Evolutionary conservation across 2,113 vertebrate genomes (phyloP).

Genomic region (Cinclus mexicanus): DNA sequence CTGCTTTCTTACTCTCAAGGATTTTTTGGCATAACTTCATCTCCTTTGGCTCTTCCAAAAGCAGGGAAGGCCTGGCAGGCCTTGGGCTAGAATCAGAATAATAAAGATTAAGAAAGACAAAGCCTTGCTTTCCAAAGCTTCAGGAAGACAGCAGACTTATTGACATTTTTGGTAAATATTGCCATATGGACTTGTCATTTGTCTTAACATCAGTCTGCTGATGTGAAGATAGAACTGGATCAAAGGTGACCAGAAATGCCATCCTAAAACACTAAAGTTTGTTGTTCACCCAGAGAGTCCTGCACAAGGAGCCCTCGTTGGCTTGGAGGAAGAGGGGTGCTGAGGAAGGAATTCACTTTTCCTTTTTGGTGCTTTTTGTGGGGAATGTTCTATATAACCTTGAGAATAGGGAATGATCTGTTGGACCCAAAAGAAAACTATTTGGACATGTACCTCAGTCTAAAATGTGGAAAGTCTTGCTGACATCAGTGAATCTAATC

Average conservation of each 20-base stretch:
- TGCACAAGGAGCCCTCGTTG: accelerated
- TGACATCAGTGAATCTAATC: not conserved
- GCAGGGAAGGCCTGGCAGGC: not conserved
- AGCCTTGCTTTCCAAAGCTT: not conserved
- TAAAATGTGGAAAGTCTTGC: not conserved
- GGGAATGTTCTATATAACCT: not conserved
- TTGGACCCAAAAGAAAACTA: not conserved
- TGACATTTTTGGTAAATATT: not conserved
- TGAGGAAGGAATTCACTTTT: not conserved
- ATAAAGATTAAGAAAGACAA: not conserved
- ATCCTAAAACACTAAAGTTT: not conserved
- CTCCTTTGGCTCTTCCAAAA: not conserved
- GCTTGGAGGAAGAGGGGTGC: not conserved
- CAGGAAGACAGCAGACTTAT: not conserved
- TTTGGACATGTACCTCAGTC: not conserved
- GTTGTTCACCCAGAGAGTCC: not conserved
- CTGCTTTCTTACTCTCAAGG: not conserved
- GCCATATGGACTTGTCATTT: not conserved
- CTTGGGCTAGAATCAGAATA: not conserved
- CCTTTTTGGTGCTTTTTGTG: not conserved
- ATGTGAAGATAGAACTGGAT: not conserved
- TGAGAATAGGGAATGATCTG: not conserved
- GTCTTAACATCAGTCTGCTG: not conserved
- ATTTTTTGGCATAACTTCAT: not conserved
- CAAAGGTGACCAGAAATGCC: not conserved